Conservation (phyloP, 2,797 vertebrate species). For the Lacerta agilis region DNA sequence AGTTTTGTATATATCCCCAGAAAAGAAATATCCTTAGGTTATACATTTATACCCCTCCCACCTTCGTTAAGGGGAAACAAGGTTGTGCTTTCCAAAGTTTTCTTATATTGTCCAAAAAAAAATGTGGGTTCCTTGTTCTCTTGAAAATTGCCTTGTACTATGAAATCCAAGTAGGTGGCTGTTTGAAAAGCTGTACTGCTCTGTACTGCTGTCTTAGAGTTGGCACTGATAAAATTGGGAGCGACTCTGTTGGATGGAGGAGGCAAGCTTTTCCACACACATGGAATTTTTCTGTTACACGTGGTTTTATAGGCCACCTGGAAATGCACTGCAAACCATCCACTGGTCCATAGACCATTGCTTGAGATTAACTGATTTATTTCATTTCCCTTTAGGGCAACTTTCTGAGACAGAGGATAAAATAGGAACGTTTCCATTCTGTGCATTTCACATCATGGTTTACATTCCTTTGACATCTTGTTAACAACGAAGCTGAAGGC, state of each 20-base stretch:
- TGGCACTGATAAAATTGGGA: too few relatives aligned
- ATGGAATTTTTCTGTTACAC: not conserved
- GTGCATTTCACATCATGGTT: not conserved
- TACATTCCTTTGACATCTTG: not conserved
- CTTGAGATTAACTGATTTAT: constrained; percentile 3
- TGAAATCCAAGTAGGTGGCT: too few relatives aligned
- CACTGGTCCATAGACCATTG: not conserved
- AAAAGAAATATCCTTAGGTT: constrained; percentile 20
- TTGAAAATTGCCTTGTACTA: too few relatives aligned
- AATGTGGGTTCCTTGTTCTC: too few relatives aligned
- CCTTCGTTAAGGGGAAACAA: too few relatives aligned
- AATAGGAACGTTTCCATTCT: constrained; percentile 24
- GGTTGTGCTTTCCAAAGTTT: too few relatives aligned
- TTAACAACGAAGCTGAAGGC: constrained; percentile 20
- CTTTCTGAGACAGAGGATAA: constrained; percentile 20
- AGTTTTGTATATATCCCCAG: not conserved
- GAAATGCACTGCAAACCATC: not conserved
- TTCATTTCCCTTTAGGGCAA: not conserved
- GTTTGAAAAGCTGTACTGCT: not conserved
- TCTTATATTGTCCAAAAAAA: too few relatives aligned
- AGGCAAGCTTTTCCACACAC: not conserved
- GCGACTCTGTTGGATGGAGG: too few relatives aligned
- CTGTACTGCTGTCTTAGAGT: not conserved
- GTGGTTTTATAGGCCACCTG: not conserved
- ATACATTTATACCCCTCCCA: not conserved